phyloP scores from a whole-genome alignment of 2,113 vertebrate genomes.

The Aphelocoma coerulescens region DNA sequence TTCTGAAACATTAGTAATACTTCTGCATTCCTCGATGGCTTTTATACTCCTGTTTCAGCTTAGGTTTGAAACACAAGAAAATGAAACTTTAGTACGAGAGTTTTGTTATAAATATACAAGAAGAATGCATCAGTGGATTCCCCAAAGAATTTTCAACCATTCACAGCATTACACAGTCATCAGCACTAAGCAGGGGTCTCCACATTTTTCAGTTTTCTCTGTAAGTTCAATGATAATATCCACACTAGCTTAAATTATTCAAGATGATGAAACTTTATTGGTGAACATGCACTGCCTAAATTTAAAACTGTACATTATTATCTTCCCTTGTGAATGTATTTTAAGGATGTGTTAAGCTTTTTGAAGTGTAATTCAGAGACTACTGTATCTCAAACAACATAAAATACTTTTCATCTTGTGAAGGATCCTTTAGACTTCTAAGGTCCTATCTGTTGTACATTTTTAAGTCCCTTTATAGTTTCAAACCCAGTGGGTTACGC shows the following conservation, averaged over 20 bases:
- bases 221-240: conserved; percentile 55
- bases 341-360: conserved; percentile 55
- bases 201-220: conserved; percentile 57
- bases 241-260: conserved; percentile 59
- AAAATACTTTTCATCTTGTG: conserved; percentile 63
- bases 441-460: conserved; percentile 65
- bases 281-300: conserved; percentile 57
- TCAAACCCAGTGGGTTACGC: conserved; percentile 53
- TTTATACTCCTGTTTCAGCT: conserved; percentile 34
- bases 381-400: conserved; percentile 60
- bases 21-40: conserved; percentile 23
- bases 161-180: conserved; percentile 41
- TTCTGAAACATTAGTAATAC: conserved; percentile 64
- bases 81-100: conserved; percentile 52
- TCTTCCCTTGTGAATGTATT: conserved; percentile 61
- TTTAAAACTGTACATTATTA: conserved; percentile 65
- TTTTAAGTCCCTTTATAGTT: conserved; percentile 67
- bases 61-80: conserved; percentile 34
- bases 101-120: conserved; percentile 49
- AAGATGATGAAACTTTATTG: conserved; percentile 58
- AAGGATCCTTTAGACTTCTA: conserved; percentile 62
- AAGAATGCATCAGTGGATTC: conserved; percentile 43
- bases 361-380: conserved; percentile 61
- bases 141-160: conserved; percentile 42
- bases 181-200: conserved; percentile 54